Evolutionary conservation across 2,113 vertebrate genomes (phyloP).

Genomic region (Nibea albiflora): DNA sequence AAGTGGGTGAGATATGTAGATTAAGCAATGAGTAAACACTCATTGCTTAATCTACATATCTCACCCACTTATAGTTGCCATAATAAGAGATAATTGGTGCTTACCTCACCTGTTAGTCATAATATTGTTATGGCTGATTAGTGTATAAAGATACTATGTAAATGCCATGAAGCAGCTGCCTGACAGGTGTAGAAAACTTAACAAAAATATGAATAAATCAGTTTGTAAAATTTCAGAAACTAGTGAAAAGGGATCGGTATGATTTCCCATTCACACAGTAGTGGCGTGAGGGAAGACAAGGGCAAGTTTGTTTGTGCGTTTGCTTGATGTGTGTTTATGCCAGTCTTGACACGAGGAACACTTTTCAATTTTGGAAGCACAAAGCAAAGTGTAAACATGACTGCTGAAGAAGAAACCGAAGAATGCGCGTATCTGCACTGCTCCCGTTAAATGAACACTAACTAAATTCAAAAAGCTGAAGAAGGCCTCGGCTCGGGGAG

Average conservation of each 20-base stretch:
- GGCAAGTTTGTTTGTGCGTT: conserved; percentile 2
- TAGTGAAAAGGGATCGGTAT: not conserved
- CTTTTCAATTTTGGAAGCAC: not conserved
- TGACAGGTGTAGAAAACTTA: not conserved
- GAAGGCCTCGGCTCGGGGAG: not conserved
- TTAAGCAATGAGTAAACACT: too few species aligned
- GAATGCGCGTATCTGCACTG: not conserved
- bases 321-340: not conserved
- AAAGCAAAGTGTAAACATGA: not conserved
- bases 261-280: not conserved
- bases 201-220: not conserved
- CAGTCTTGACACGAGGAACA: not conserved
- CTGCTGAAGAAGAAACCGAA: not conserved
- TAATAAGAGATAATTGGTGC: too few species aligned
- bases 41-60: too few species aligned
- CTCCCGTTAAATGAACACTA: not conserved
- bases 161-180: not conserved
- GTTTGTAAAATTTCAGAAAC: not conserved
- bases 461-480: not conserved
- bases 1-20: too few species aligned
- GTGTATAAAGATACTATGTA: too few species aligned
- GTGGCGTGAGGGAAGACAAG: not conserved
- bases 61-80: too few species aligned
- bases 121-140: too few species aligned
- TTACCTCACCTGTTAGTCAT: too few species aligned